Evolutionary conservation across 2,888 invertebrate species (phyloP).

Genomic region (Drosophila yooni): DNA sequence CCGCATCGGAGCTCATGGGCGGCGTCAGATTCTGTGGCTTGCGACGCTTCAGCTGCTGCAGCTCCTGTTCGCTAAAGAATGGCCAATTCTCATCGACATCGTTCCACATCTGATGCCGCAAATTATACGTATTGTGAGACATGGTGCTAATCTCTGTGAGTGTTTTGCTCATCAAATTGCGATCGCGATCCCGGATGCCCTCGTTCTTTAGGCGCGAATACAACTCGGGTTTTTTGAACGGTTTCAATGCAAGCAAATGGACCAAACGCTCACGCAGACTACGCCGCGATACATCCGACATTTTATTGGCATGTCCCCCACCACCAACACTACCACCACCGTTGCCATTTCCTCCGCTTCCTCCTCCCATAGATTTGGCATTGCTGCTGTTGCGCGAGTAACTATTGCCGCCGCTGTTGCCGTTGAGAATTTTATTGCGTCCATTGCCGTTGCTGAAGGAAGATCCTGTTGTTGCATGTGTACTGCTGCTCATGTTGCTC

Average conservation of each 20-base stretch:
- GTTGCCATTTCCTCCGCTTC: conserved; percentile 7
- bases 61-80: conserved; percentile 95
- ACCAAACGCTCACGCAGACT: conserved; percentile 94
- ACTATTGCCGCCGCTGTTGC: conserved; percentile 39
- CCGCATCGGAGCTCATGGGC: conserved; percentile 93
- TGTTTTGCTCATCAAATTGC: conserved; percentile 90
- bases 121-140: conserved; percentile 93
- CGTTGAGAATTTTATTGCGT: conserved; percentile 65
- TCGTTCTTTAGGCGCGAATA: conserved; percentile 93
- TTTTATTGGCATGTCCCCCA: conserved; percentile 59
- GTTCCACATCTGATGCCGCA: conserved; percentile 95
- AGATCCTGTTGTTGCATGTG: conserved; percentile 17
- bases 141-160: conserved; percentile 92
- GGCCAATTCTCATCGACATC: conserved; percentile 98
- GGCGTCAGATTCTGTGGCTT: conserved; percentile 96
- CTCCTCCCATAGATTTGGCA: conserved; percentile 48
- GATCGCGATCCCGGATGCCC: conserved; percentile 94
- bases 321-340: conserved; percentile 37
- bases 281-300: conserved; percentile 84
- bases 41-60: conserved; percentile 93
- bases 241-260: conserved; percentile 95
- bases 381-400: conserved; percentile 58
- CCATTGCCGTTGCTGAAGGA: conserved; percentile 37
- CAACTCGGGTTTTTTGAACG: conserved; percentile 97
- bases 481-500: conserved; percentile 30